Evolutionary conservation across 1,140 invertebrate genomes (phyloP).

Genomic region (Tetramorium simillimum): DNA sequence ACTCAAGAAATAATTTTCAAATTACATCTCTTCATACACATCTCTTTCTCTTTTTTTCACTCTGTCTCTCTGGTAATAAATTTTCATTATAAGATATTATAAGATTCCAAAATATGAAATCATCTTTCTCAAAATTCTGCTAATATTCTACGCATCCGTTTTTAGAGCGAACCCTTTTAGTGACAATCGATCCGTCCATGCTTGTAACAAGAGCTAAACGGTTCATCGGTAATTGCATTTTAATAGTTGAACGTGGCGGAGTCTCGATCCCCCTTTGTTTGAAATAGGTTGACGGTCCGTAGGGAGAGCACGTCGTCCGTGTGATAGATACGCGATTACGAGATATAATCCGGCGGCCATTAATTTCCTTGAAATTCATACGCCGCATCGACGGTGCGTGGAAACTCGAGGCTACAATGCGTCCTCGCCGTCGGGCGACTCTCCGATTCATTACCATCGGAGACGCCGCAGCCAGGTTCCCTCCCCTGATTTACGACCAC

Average conservation of each 20-base stretch:
- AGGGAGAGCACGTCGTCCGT: conserved; percentile 4
- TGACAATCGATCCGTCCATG: conserved; percentile 4
- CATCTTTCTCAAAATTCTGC: background rate
- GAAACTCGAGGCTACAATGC: conserved; percentile 42
- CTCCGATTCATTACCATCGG: conserved; percentile 53
- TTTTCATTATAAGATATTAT: background rate
- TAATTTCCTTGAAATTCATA: conserved; percentile 56
- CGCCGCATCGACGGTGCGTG: conserved; percentile 14
- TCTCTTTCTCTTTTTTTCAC: background rate
- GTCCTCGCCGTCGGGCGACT: background rate
- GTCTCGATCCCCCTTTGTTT: conserved; percentile 15
- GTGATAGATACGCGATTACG: conserved; percentile 43
- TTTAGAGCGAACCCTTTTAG: background rate
- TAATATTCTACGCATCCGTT: background rate
- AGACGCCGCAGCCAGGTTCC: conserved; percentile 27
- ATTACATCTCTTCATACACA: background rate
- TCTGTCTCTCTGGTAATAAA: background rate
- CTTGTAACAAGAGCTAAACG: background rate
- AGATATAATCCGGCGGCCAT: conserved; percentile 47
- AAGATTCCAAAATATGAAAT: background rate
- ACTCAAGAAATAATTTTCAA: background rate
- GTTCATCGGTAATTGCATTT: conserved; percentile 32
- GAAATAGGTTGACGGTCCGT: conserved; percentile 2
- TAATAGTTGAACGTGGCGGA: conserved; percentile 1
- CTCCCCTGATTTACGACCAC: conserved; percentile 45